phyloP scores from a whole-genome alignment of 2,797 vertebrate species.

The Phrynocephalus forsythii region DNA sequence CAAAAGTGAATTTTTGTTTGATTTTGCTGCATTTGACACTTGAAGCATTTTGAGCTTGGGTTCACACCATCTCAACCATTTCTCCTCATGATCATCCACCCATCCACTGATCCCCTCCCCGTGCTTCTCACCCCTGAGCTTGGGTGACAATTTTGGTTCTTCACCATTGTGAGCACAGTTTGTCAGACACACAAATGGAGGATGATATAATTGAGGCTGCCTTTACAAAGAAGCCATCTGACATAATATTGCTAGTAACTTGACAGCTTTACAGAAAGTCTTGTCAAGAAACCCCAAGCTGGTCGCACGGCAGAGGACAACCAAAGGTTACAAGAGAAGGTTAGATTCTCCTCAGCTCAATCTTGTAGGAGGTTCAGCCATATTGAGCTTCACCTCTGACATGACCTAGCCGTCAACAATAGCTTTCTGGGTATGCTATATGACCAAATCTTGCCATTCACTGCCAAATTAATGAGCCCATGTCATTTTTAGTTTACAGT shows the following conservation, averaged over 20 bases:
- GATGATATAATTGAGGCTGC: conserved; percentile 73
- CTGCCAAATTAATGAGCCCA: conserved; percentile 99
- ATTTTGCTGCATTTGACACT: conserved; percentile 48
- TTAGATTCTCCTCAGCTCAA: conserved; percentile 77
- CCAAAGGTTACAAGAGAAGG: conserved; percentile 70
- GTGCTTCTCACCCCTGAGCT: neutral
- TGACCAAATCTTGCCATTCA: conserved; percentile 89
- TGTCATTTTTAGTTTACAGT: conserved; percentile 97
- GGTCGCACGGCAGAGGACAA: conserved; percentile 70
- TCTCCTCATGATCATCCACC: conserved; percentile 6
- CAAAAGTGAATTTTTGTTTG: conserved; percentile 31
- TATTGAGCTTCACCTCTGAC: conserved; percentile 97
- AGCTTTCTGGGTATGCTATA: conserved; percentile 93
- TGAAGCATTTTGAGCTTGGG: conserved; percentile 22
- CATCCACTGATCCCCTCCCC: neutral
- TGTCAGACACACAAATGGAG: conserved; percentile 65
- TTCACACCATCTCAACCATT: conserved; percentile 17
- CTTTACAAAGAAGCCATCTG: conserved; percentile 72
- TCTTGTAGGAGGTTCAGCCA: conserved; percentile 86
- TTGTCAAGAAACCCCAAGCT: conserved; percentile 63
- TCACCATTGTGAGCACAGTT: conserved; percentile 24
- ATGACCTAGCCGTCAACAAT: conserved; percentile 92
- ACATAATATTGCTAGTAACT: conserved; percentile 78
- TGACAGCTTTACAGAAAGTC: conserved; percentile 72
- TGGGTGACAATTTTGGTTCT: conserved; percentile 12